Conservation (phyloP, 2,113 vertebrate species). For the Canis aureus region DNA sequence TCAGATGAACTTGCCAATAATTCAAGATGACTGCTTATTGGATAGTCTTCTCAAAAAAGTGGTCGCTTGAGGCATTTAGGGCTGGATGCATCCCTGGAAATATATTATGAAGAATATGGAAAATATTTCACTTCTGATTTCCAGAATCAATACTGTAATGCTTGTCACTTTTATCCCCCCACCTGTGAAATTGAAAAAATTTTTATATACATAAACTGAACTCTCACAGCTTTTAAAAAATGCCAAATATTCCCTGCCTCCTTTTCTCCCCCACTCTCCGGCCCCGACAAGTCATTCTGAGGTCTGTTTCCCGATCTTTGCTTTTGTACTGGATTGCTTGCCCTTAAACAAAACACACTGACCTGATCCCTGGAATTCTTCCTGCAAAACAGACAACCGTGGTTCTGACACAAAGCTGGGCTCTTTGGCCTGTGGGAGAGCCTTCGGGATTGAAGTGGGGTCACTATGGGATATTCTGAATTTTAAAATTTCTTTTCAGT, state of each 20-base stretch:
- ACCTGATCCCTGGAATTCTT: not conserved
- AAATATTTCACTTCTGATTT: slow-evolving; percentile 53
- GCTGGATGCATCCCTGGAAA: slow-evolving; percentile 50
- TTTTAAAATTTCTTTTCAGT: not conserved
- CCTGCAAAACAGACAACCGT: not conserved
- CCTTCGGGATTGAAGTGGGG: not conserved
- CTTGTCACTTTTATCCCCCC: not conserved
- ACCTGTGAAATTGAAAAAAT: not conserved
- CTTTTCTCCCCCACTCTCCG: not conserved
- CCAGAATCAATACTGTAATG: not conserved
- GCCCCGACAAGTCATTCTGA: not conserved
- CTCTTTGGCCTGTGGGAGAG: not conserved
- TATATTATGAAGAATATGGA: not conserved
- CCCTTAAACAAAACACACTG: not conserved
- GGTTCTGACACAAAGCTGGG: not conserved
- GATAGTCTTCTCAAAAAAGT: not conserved
- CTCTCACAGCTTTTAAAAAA: not conserved
- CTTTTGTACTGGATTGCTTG: not conserved
- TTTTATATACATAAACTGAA: not conserved
- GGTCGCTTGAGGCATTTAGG: not conserved
- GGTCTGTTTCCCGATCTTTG: not conserved
- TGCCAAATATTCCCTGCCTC: not conserved
- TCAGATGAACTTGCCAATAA: not conserved
- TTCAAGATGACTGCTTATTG: not conserved
- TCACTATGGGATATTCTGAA: not conserved